A percentile compares a stretch with the other conserved stretches of the same genome.
Evolutionary conservation across 2,888 invertebrate genomes (phyloP).

Genomic region (Eurytoma adleriae): DNA sequence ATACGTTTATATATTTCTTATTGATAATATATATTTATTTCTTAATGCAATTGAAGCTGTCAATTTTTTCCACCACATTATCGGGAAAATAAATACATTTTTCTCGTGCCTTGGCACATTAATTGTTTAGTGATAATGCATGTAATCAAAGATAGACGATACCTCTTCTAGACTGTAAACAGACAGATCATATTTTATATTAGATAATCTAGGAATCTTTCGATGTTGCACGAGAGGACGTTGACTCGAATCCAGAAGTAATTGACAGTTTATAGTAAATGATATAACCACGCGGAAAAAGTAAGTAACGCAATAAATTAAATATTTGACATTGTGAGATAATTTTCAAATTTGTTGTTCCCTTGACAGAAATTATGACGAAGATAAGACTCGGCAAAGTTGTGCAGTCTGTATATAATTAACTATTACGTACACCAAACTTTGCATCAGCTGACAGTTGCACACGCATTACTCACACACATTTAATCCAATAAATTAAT

Average conservation of each 20-base stretch:
- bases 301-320: too few species aligned
- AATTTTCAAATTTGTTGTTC: too few species aligned
- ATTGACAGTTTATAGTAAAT: too few species aligned
- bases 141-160: slow-evolving; percentile 41
- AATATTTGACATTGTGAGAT: too few species aligned
- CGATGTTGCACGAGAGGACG: slow-evolving; percentile 6
- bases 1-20: neutral
- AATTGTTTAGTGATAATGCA: slow-evolving; percentile 33
- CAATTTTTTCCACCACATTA: slow-evolving; percentile 3
- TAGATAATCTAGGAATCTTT: slow-evolving; percentile 31
- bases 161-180: slow-evolving; percentile 38
- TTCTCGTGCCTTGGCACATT: neutral
- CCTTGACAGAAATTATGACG: too few species aligned
- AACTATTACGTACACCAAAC: too few species aligned
- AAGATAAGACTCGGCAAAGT: too few species aligned
- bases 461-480: too few species aligned
- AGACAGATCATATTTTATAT: slow-evolving; percentile 19
- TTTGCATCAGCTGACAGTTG: too few species aligned
- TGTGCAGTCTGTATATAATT: too few species aligned
- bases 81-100: slow-evolving; percentile 7
- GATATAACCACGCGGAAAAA: too few species aligned
- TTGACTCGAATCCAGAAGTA: slow-evolving; percentile 16
- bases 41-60: neutral
- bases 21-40: neutral
- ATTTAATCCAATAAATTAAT: too few species aligned